Conservation (phyloP, 1,140 invertebrate species). For the Megalopta genalis region DNA sequence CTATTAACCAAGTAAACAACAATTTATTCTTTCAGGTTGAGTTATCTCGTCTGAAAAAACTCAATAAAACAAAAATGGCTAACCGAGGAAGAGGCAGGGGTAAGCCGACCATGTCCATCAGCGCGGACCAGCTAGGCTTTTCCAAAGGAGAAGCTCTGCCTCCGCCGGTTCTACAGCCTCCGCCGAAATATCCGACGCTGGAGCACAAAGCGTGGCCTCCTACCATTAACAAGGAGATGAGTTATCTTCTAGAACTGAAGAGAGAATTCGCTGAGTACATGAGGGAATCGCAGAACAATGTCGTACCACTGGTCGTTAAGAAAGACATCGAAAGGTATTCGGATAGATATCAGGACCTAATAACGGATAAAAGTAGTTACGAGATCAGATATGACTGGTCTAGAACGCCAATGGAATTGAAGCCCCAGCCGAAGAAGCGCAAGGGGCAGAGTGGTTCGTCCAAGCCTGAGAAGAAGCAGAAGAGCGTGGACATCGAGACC, state of each 20-base stretch:
- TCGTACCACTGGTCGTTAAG: slow-evolving; percentile 78
- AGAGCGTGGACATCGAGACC: slow-evolving; percentile 76
- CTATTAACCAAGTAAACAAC: background rate
- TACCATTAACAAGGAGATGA: slow-evolving; percentile 75
- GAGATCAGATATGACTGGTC: slow-evolving; percentile 81
- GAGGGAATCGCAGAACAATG: slow-evolving; percentile 79
- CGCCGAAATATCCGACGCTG: slow-evolving; percentile 84
- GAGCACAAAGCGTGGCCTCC: slow-evolving; percentile 83
- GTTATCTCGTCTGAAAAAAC: background rate
- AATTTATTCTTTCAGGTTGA: background rate
- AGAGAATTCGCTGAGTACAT: slow-evolving; percentile 83
- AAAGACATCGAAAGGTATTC: slow-evolving; percentile 85
- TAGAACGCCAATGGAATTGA: slow-evolving; percentile 81
- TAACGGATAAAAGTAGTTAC: slow-evolving; percentile 71
- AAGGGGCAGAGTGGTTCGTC: slow-evolving; percentile 59
- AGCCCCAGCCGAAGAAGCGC: slow-evolving; percentile 72
- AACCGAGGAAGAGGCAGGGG: slow-evolving; percentile 81
- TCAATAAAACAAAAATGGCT: slow-evolving; percentile 65
- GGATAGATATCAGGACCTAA: slow-evolving; percentile 81
- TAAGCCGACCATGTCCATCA: slow-evolving; percentile 81
- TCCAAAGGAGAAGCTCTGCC: slow-evolving; percentile 82
- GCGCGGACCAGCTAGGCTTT: slow-evolving; percentile 84
- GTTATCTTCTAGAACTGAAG: slow-evolving; percentile 82
- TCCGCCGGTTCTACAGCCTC: slow-evolving; percentile 83
- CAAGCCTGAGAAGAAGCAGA: slow-evolving; percentile 56